Conservation (phyloP, 1,140 invertebrate genomes). For the Panagrolaimus sp. region DNA sequence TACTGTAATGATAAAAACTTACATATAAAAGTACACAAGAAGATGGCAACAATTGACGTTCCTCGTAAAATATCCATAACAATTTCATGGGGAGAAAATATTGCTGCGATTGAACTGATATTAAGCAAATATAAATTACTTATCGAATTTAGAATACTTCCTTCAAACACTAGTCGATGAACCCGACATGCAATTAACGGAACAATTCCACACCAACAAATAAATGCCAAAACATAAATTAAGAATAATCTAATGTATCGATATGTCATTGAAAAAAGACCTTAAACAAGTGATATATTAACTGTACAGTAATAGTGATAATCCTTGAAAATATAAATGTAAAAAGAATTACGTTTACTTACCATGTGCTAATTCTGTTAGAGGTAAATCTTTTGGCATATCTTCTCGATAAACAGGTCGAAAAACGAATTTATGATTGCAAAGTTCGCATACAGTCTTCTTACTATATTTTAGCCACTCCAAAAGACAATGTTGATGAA, state of each 20-base stretch:
- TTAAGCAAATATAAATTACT: constrained; percentile 72
- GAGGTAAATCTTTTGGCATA: constrained; percentile 89
- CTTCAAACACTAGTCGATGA: constrained; percentile 43
- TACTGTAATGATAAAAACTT: no score
- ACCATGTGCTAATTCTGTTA: constrained; percentile 61
- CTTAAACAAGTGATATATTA: constrained; percentile 73
- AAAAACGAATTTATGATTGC: constrained; percentile 93
- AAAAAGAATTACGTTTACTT: constrained; percentile 71
- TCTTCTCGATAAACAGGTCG: constrained; percentile 97
- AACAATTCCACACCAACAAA: constrained; percentile 95
- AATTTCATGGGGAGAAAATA: constrained; percentile 46
- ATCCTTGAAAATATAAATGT: constrained; percentile 60
- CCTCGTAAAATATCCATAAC: constrained; percentile 63
- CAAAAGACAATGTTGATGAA: constrained; percentile 77
- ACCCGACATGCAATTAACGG: constrained; percentile 81
- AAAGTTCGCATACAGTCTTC: constrained; percentile 97
- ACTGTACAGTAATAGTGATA: background rate
- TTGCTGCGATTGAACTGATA: background rate
- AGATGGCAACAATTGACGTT: constrained; percentile 90
- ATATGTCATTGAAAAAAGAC: constrained; percentile 78
- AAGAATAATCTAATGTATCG: constrained; percentile 90
- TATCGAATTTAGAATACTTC: constrained; percentile 69
- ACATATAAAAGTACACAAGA: constrained; percentile 91
- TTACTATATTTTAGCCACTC: constrained; percentile 78
- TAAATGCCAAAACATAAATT: constrained; percentile 86